phyloP scores from a whole-genome alignment of 2,888 invertebrate species.

The Melanargia galathea region DNA sequence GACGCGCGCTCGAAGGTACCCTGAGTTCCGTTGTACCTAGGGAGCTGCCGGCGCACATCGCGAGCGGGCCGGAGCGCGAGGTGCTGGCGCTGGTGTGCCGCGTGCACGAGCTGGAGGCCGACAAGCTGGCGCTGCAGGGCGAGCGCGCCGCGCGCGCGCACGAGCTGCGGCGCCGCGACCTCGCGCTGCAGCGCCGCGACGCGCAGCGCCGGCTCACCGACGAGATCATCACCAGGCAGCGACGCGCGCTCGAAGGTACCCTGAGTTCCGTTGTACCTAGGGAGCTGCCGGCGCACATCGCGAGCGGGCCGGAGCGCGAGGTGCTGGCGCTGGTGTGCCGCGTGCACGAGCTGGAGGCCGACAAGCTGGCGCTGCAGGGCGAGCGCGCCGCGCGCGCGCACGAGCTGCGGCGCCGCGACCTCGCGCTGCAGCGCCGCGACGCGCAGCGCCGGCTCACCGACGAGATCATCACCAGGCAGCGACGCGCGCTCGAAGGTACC shows the following conservation, averaged over 20 bases:
- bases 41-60: slow-evolving; percentile 91
- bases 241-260: slow-evolving; percentile 91
- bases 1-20: slow-evolving; percentile 91
- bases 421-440: slow-evolving; percentile 91
- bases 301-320: slow-evolving; percentile 95
- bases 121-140: slow-evolving; percentile 95
- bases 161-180: slow-evolving; percentile 91
- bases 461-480: slow-evolving; percentile 94
- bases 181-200: slow-evolving; percentile 91
- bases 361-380: slow-evolving; percentile 95
- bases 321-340: slow-evolving; percentile 92
- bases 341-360: slow-evolving; percentile 96
- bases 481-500: slow-evolving; percentile 91
- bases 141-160: slow-evolving; percentile 92
- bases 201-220: slow-evolving; percentile 93
- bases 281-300: slow-evolving; percentile 91
- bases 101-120: slow-evolving; percentile 96
- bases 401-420: slow-evolving; percentile 91
- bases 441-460: slow-evolving; percentile 93
- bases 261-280: neutral
- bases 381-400: slow-evolving; percentile 92
- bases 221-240: slow-evolving; percentile 94
- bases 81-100: slow-evolving; percentile 92
- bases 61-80: slow-evolving; percentile 95
- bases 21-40: neutral